phyloP scores from a whole-genome alignment of 1,140 invertebrate species.

The Homalodisca vitripennis region DNA sequence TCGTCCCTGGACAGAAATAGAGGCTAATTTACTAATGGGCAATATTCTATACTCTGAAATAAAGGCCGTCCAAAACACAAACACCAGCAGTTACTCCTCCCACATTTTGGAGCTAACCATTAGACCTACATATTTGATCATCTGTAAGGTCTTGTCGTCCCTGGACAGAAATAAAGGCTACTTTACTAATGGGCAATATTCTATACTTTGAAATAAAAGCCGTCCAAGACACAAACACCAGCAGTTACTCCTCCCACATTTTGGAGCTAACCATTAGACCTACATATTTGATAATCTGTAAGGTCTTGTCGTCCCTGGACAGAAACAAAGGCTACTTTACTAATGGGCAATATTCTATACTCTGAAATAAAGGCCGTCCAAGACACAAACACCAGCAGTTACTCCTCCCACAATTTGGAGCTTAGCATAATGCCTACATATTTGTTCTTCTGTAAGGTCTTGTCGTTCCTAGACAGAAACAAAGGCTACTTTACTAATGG shows the following conservation, averaged over 20 bases:
- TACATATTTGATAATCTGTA: conserved; percentile 72
- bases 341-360: too few relatives aligned
- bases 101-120: conserved; percentile 94
- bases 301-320: conserved; percentile 64
- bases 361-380: not conserved
- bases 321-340: too few relatives aligned
- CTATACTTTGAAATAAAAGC: conserved; percentile 63
- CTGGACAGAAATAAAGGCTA: conserved; percentile 57
- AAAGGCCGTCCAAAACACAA: conserved; percentile 87
- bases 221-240: conserved; percentile 87
- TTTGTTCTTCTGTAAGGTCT: conserved; percentile 68
- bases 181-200: too few relatives aligned
- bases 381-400: conserved; percentile 85
- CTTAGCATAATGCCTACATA: conserved; percentile 90
- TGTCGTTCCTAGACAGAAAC: conserved; percentile 58
- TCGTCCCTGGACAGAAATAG: conserved; percentile 58
- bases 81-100: conserved; percentile 90
- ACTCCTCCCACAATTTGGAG: too few relatives aligned
- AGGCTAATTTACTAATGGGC: too few relatives aligned
- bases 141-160: conserved; percentile 61
- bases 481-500: too few relatives aligned
- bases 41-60: conserved; percentile 55
- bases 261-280: conserved; percentile 95
- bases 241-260: conserved; percentile 93
- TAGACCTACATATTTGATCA: conserved; percentile 84